Evolutionary conservation across 2,888 invertebrate genomes (phyloP), one percentile per base, ranked within the genome.

Genomic region (Dicyrtoma fusca): DNA sequence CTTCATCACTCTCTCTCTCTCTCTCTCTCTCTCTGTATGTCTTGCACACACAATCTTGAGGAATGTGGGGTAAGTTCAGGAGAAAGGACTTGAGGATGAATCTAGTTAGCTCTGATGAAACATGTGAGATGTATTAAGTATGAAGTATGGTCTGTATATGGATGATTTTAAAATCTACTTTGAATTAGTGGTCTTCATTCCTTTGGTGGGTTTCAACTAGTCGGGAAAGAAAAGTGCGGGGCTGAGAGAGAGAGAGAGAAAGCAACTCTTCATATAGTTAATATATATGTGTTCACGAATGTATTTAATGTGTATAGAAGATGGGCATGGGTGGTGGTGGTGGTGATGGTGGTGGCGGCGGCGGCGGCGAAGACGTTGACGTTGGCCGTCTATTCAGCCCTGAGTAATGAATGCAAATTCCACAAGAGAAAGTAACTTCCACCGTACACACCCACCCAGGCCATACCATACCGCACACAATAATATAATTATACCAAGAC

Each of bases 331-430:
- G 34, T 25, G 25, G 47, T 47, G 45, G 45, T n/a, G n/a, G n/a
- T n/a, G n/a, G n/a, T n/a, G n/a, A n/a, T n/a, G n/a, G n/a, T n/a
- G n/a, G n/a, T n/a, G n/a, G n/a, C n/a, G n/a, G n/a, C n/a, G n/a
- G n/a, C n/a, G n/a, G n/a, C n/a, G n/a, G n/a, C n/a, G n/a, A n/a
- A n/a, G n/a, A n/a, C n/a, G n/a, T n/a, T n/a, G n/a, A n/a, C n/a
- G n/a, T n/a, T n/a, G n/a, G n/a, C n/a, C n/a, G n/a, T n/a, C n/a
- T n/a, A 26, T 8, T 64, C 14, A 26, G 34, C 34, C 45, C 17
- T 17, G 61, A 71, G 69, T 74, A 74, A 74, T 74, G 74, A 74
- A 74, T 74, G 74, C 74, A 74, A 74, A 74, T 74, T 74, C 49
- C n/a, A 65, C 14, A 34, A 65, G 51, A 42, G 49, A 49, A 49